phyloP scores from a whole-genome alignment of 2,113 vertebrate genomes.

The Tympanuchus pallidicinctus region DNA sequence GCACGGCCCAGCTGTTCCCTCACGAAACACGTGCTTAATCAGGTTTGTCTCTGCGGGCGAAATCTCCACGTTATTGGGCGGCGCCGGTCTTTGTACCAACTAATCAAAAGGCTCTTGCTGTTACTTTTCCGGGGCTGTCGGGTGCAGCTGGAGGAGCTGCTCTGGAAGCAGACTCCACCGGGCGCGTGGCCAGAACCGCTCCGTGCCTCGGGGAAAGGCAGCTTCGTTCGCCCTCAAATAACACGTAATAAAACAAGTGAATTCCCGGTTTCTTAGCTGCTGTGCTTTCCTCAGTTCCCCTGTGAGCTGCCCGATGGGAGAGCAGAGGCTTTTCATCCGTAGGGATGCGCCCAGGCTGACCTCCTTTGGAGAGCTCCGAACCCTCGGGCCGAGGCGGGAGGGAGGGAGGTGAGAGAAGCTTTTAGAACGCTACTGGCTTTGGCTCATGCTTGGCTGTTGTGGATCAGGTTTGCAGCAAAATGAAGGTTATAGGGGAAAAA shows the following conservation, averaged over 20 bases:
- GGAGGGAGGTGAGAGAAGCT: neutral
- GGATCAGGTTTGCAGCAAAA: neutral
- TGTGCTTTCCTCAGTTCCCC: fast-evolving
- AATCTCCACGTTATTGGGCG: neutral
- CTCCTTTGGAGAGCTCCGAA: too few species aligned
- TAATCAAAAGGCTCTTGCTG: neutral
- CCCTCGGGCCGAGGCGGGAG: too few species aligned
- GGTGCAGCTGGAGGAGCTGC: too few species aligned
- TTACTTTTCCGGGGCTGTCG: neutral
- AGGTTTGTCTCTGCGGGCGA: neutral
- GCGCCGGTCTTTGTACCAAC: fast-evolving
- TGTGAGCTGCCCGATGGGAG: neutral
- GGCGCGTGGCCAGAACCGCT: neutral
- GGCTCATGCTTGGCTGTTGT: neutral
- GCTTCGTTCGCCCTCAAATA: neutral
- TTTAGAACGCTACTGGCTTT: neutral
- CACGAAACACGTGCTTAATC: fast-evolving
- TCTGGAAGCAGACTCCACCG: neutral
- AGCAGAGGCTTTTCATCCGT: too few species aligned
- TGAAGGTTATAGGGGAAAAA: neutral
- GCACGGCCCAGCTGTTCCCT: fast-evolving
- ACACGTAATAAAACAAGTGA: neutral
- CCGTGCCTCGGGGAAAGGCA: fast-evolving
- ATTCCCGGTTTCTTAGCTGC: neutral
- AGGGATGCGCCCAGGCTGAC: too few species aligned